Evolutionary conservation across 2,113 vertebrate species (phyloP).

Genomic region (Proteles cristata): DNA sequence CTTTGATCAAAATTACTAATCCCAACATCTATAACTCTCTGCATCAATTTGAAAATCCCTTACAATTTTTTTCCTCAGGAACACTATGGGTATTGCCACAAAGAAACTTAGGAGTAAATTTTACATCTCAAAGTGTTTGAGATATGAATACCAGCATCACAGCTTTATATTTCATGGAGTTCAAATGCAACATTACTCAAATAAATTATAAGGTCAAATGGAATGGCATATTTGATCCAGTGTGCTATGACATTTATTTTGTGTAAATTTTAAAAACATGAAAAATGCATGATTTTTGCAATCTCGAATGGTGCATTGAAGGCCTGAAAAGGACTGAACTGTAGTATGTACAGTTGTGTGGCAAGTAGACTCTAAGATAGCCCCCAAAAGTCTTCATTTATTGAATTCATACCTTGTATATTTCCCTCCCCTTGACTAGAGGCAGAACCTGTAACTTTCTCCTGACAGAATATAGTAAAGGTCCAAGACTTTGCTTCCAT

Average conservation of each 20-base stretch:
- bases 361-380: not conserved
- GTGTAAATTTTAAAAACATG: not conserved
- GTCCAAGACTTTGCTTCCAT: not conserved
- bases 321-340: not conserved
- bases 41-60: not conserved
- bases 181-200: not conserved
- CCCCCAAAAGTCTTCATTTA: rapidly evolving
- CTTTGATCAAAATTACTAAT: slow-evolving; percentile 6
- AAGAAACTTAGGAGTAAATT: not conserved
- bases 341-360: not conserved
- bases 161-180: not conserved
- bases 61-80: not conserved
- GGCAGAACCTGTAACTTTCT: not conserved
- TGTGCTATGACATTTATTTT: not conserved
- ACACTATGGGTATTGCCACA: not conserved
- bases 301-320: not conserved
- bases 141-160: not conserved
- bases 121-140: not conserved
- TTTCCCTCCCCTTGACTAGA: not conserved
- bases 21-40: not conserved
- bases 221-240: not conserved
- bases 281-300: not conserved
- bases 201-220: not conserved
- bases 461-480: not conserved
- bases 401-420: not conserved